Percentiles rank a stretch among this genome's conserved stretches.
Evolutionary conservation across 2,113 vertebrate species (phyloP).

Genomic region (Tetrao urogallus): DNA sequence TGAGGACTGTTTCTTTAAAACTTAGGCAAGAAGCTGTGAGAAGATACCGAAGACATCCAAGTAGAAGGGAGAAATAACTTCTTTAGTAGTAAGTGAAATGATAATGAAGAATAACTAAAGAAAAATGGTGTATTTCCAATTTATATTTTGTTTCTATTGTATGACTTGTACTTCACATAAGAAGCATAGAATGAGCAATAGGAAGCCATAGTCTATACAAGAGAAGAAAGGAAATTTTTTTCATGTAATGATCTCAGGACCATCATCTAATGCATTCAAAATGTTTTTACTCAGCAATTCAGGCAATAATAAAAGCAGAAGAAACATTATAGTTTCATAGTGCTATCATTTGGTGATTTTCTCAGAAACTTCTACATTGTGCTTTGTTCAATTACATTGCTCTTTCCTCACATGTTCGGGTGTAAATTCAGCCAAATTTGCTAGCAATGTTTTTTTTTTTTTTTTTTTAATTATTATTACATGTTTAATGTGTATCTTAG

Average conservation of each 20-base stretch:
- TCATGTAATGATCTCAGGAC: not conserved
- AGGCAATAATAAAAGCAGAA: conserved; percentile 17
- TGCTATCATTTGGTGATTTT: not conserved
- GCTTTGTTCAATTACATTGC: not conserved
- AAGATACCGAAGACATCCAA: not conserved
- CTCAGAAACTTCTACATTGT: not conserved
- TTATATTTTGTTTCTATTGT: not conserved
- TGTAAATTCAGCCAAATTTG: not conserved
- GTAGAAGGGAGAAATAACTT: not conserved
- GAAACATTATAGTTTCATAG: not conserved
- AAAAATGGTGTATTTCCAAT: not conserved
- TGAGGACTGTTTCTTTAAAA: not conserved
- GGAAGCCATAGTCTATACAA: not conserved
- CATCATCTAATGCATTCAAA: not conserved
- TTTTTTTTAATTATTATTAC: not conserved
- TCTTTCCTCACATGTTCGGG: not conserved
- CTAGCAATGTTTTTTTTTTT: not conserved
- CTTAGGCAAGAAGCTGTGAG: not conserved
- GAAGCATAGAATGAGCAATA: not conserved
- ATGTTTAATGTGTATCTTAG: not conserved
- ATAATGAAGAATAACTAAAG: not conserved
- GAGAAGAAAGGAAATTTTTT: not conserved
- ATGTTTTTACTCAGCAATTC: not conserved
- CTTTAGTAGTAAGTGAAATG: not conserved
- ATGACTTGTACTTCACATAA: not conserved